phyloP scores from a whole-genome alignment of 2,797 vertebrate species.

The Crocodylus rhombifer region DNA sequence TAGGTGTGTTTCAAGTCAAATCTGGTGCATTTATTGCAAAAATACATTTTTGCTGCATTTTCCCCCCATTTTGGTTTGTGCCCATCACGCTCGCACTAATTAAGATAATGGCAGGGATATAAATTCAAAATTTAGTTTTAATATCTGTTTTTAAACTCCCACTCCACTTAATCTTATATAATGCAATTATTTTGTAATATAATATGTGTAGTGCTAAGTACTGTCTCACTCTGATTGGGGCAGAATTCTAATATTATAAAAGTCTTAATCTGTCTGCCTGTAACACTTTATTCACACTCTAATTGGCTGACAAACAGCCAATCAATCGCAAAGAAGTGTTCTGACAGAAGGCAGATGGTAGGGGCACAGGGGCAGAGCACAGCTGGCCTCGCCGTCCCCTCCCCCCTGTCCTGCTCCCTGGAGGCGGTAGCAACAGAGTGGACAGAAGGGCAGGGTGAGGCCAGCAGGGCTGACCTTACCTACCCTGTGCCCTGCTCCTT shows the following conservation, averaged over 20 bases:
- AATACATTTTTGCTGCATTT: not conserved
- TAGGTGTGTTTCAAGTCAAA: accelerated
- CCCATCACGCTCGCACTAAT: accelerated
- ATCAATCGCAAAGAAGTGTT: too few species aligned
- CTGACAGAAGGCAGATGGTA: too few species aligned
- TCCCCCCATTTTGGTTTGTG: accelerated
- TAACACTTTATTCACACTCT: too few species aligned
- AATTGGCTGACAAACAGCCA: too few species aligned
- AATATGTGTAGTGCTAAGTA: not conserved
- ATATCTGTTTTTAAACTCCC: not conserved
- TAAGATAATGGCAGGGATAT: not conserved
- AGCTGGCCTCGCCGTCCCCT: too few species aligned
- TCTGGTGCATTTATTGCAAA: not conserved
- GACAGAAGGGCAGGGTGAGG: too few species aligned
- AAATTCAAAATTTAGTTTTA: not conserved
- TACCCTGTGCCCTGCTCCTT: too few species aligned
- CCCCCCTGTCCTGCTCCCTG: too few species aligned
- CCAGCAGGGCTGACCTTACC: too few species aligned
- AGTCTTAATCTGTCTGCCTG: too few species aligned
- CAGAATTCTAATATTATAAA: not conserved
- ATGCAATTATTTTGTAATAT: not conserved
- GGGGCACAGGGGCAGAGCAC: too few species aligned
- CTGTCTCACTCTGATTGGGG: constrained; percentile 37
- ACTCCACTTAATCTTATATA: not conserved
- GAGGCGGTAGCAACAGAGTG: too few species aligned